phyloP scores from a whole-genome alignment of 2,888 invertebrate species.

The Allygus modestus region DNA sequence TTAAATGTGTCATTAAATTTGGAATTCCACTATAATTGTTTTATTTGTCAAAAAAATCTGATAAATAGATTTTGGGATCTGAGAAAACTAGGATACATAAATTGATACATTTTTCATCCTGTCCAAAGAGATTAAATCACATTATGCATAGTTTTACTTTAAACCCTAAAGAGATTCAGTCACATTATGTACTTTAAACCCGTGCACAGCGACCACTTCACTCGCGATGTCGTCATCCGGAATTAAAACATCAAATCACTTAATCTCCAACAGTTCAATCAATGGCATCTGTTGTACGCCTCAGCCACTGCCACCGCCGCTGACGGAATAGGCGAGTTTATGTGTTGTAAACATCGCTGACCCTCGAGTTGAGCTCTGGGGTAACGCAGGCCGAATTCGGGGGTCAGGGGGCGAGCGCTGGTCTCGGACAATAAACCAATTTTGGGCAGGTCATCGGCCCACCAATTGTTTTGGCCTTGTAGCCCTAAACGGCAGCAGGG shows the following conservation, averaged over 20 bases:
- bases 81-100: too few relatives aligned
- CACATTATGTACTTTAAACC: too few relatives aligned
- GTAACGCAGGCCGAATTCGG: constrained; percentile 28
- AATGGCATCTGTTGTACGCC: neutral
- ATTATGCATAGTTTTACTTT: too few relatives aligned
- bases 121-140: too few relatives aligned
- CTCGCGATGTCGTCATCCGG: neutral
- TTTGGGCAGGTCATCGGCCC: constrained; percentile 54
- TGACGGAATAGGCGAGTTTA: neutral
- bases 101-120: too few relatives aligned
- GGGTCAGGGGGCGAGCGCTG: constrained; percentile 41
- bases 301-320: too few relatives aligned
- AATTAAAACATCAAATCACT: neutral
- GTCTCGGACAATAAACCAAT: constrained; percentile 38
- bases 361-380: neutral
- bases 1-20: too few relatives aligned
- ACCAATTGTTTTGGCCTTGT: constrained; percentile 46
- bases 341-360: constrained; percentile 16
- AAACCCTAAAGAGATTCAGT: too few relatives aligned
- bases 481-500: constrained; percentile 16
- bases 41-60: too few relatives aligned
- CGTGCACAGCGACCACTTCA: too few relatives aligned
- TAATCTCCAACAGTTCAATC: neutral
- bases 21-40: too few relatives aligned
- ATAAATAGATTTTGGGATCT: too few relatives aligned